Evolutionary conservation across 2,113 vertebrate genomes (phyloP), one percentile per base, ranked within the genome.

Genomic region (Canis aureus): DNA sequence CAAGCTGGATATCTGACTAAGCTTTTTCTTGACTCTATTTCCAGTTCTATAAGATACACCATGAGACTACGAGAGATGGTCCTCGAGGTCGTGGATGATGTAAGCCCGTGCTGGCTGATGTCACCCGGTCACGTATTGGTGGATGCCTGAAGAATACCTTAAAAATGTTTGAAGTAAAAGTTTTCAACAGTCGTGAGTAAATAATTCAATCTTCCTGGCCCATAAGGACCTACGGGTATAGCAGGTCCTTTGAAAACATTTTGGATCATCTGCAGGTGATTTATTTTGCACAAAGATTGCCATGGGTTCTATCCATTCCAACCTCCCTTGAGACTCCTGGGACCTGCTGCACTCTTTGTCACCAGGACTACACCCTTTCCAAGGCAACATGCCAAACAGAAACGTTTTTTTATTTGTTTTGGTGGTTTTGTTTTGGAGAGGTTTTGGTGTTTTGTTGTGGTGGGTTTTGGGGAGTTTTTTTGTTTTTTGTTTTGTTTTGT

Each of bases 381-480:
- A 89, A 83, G 96, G 95, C 81, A 79, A 13, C 6, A 22, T 64
- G 87, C 94, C 96, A 90, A 90, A 86, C 78, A 51, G 78, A 62
- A 82, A 84, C 6, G 3, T 20, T 78, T 66, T 60, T 62, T 82
- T 15, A 93, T 87, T 92, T 95, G 84, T 95, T 95, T 90, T 93
- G n/a, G 23, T 87, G 86, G 59, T 92, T 97, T 96, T 94, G 92
- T 95, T 95, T 96, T 92, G 82, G 62, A 97, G 81, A 85, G 59
- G 12, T 27, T 82, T 90, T 13, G 53, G 62, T 53, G 11, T 67
- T 60, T 67, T 66, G 43, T 22, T 69, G 29, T 16, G 29, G 66
- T 32, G 7, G 43, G 43, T 43, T 43, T 43, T 7, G 43, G 43
- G 43, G 43, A 43, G 6, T 25, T 27, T 16, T 59, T 59, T 64